Conservation (phyloP, 2,113 vertebrate species). For the Crotalus viridis region DNA sequence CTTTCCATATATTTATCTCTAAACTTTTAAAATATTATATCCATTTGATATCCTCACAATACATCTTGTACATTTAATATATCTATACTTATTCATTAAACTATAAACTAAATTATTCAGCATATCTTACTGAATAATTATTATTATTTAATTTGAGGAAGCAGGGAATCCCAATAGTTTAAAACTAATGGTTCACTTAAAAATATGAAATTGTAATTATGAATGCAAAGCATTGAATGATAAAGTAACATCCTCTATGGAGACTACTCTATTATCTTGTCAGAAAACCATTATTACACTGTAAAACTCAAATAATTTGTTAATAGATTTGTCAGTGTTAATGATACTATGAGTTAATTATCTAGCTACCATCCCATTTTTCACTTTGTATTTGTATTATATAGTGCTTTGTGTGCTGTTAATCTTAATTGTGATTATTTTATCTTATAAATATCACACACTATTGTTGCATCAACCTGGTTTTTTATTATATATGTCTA, state of each 20-base stretch:
- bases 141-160: not conserved
- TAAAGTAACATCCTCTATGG: not conserved
- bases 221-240: not conserved
- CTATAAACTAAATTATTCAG: not conserved
- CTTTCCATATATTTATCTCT: not conserved
- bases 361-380: not conserved
- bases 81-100: conserved; percentile 9
- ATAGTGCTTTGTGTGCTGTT: not conserved
- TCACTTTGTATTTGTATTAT: not conserved
- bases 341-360: not conserved
- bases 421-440: not conserved
- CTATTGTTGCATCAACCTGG: not conserved
- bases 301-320: not conserved
- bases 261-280: not conserved
- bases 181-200: not conserved
- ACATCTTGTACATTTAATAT: not conserved
- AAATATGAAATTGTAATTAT: not conserved
- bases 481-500: not conserved
- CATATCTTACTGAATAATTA: not conserved
- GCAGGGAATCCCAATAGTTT: not conserved
- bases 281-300: not conserved
- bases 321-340: not conserved
- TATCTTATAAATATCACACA: not conserved
- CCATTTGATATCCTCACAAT: not conserved
- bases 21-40: conserved; percentile 10